Conservation (phyloP, 2,797 vertebrate species). For the Anguilla anguilla region DNA sequence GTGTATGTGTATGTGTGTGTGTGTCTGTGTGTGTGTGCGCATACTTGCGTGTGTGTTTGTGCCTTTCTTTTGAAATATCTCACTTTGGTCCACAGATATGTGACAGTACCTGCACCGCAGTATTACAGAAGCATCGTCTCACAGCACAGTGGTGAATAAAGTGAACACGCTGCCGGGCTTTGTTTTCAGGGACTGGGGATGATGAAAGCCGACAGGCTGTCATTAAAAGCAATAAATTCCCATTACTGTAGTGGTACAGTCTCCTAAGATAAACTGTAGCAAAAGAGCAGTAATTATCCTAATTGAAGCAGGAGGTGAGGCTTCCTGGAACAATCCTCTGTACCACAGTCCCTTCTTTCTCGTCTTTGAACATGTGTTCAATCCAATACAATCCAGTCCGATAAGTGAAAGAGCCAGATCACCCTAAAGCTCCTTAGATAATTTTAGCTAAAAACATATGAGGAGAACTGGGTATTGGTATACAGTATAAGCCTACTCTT, state of each 20-base stretch:
- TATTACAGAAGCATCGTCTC: neutral
- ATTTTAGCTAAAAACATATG: neutral
- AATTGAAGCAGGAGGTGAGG: constrained; percentile 36
- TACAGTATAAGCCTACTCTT: neutral
- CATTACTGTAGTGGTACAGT: constrained; percentile 29
- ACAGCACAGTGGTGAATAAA: neutral
- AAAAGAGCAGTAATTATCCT: constrained; percentile 44
- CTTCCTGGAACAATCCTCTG: constrained; percentile 27
- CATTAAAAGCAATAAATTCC: constrained; percentile 30
- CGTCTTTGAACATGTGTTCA: neutral
- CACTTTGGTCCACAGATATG: neutral
- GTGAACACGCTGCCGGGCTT: neutral
- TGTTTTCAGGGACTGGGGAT: neutral
- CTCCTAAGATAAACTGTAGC: constrained; percentile 40
- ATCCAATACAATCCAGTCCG: neutral
- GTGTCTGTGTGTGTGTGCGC: too few relatives aligned
- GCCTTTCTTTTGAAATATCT: neutral
- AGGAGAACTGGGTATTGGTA: neutral
- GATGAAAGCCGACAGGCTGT: constrained; percentile 30
- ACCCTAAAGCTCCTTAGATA: neutral
- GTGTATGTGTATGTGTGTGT: neutral
- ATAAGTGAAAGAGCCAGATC: neutral
- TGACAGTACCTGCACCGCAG: neutral
- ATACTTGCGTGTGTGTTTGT: too few relatives aligned
- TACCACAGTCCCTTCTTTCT: neutral